Evolutionary conservation across 2,113 vertebrate genomes (phyloP), one percentile per base, ranked within the genome.

Genomic region (Aleadryas rufinucha): DNA sequence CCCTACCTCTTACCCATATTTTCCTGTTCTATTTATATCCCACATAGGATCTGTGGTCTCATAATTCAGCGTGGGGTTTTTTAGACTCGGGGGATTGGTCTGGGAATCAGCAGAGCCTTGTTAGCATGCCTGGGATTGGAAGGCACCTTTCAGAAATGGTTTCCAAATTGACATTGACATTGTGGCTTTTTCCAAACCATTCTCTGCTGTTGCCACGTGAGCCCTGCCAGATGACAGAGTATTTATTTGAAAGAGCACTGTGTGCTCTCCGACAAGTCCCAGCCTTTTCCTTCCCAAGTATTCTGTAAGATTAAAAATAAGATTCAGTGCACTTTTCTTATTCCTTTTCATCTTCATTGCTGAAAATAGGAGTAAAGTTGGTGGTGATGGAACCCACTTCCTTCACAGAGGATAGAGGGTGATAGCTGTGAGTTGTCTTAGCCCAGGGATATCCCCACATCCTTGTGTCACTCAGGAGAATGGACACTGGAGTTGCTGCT

Each of bases 111-210:
- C 69, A 83, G 82, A 45, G 39, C 75, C 82, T 95, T n/a, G 42
- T 96, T 93, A 95, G 60, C 50, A 5, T 87, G 72, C 92, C 87
- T 76, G 70, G 57, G 70, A 54, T 87, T 70, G 68, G 90, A 84
- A 72, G 84, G 84, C 86, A 69, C 78, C 21, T 1, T 81, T 97
- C 86, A 87, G 75, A 89, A 94, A 50, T 70, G 31, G 35, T 88
- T 90, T 86, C 95, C 87, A 93, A 90, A 92, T 84, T 76, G 87
- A 90, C 85, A 33, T 37, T 92, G 92, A 96, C 84, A 44, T 69
- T 47, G 61, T 77, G 88, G 87, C 79, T 94, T 49, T 91, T 86
- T 84, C 64, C 24, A 23, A 94, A 59, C 52, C 68, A 0, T 37
- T 64, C 82, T 89, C 65, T 89, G 78, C 75, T 77, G 53, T 54